A percentile compares a stretch with the other conserved stretches of the same genome.
Conservation (phyloP, 1,140 invertebrate genomes). For the Drosophila pseudoananassae region DNA sequence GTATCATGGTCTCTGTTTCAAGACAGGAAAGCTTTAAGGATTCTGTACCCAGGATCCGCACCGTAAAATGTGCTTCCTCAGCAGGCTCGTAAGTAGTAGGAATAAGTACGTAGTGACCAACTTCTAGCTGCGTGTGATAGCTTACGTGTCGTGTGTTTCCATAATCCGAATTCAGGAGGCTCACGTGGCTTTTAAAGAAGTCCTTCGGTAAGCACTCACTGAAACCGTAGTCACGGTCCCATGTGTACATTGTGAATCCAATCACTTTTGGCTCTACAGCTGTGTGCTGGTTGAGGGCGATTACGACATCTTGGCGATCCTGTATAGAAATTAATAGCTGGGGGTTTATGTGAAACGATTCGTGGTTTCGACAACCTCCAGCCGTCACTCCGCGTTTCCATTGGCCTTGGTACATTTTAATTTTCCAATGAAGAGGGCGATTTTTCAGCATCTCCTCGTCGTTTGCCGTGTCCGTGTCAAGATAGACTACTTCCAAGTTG, state of each 20-base stretch:
- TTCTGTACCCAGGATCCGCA: conserved; percentile 73
- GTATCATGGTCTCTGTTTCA: conserved; percentile 92
- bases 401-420: conserved; percentile 92
- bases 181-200: conserved; percentile 95
- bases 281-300: conserved; percentile 95
- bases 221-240: conserved; percentile 85
- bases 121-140: conserved; percentile 91
- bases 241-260: conserved; percentile 94
- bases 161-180: conserved; percentile 95
- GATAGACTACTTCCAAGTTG: conserved; percentile 93
- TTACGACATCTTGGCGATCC: conserved; percentile 93
- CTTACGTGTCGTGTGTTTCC: conserved; percentile 95
- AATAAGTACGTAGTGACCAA: conserved; percentile 93
- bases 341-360: conserved; percentile 97
- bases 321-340: conserved; percentile 92
- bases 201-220: conserved; percentile 88
- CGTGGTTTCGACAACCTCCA: conserved; percentile 95
- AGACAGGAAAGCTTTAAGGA: conserved; percentile 69
- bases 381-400: conserved; percentile 95
- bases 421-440: conserved; percentile 92
- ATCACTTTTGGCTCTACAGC: conserved; percentile 97
- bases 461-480: conserved; percentile 93
- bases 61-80: conserved; percentile 89
- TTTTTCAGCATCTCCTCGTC: conserved; percentile 92
- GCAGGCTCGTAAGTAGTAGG: conserved; percentile 96